Conservation (phyloP, 2,888 invertebrate genomes). For the Druceiella hillmani region DNA sequence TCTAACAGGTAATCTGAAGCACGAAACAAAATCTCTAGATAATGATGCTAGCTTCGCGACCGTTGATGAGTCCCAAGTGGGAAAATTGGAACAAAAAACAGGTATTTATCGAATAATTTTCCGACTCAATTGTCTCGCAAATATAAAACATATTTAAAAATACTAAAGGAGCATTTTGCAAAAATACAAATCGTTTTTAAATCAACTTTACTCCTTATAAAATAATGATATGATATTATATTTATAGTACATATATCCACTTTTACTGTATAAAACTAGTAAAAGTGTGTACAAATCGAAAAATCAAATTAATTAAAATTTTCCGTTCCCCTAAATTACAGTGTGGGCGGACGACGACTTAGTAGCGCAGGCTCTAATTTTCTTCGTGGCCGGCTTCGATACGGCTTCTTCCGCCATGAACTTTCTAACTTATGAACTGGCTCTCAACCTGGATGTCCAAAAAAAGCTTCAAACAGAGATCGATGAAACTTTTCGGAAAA, state of each 20-base stretch:
- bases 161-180: too few species aligned
- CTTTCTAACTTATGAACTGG: slow-evolving; percentile 24
- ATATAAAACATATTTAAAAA: too few species aligned
- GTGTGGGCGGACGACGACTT: slow-evolving; percentile 10
- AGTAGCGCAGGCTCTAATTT: slow-evolving; percentile 14
- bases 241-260: too few species aligned
- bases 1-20: slow-evolving; percentile 7
- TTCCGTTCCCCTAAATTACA: too few species aligned
- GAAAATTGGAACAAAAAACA: slow-evolving; percentile 11
- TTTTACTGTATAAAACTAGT: too few species aligned
- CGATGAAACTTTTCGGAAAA: slow-evolving; percentile 21
- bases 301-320: too few species aligned
- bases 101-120: too few species aligned
- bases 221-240: too few species aligned
- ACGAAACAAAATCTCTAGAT: slow-evolving; percentile 3
- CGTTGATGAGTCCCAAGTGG: slow-evolving; percentile 25
- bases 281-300: too few species aligned
- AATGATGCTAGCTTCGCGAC: slow-evolving; percentile 25
- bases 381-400: slow-evolving; percentile 27
- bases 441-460: slow-evolving; percentile 28
- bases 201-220: too few species aligned
- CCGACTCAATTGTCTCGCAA: too few species aligned
- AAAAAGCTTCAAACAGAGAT: slow-evolving; percentile 28
- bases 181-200: too few species aligned
- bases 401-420: slow-evolving; percentile 23